Conservation (phyloP, 2,888 invertebrate genomes). For the Calliphora vomitoria region DNA sequence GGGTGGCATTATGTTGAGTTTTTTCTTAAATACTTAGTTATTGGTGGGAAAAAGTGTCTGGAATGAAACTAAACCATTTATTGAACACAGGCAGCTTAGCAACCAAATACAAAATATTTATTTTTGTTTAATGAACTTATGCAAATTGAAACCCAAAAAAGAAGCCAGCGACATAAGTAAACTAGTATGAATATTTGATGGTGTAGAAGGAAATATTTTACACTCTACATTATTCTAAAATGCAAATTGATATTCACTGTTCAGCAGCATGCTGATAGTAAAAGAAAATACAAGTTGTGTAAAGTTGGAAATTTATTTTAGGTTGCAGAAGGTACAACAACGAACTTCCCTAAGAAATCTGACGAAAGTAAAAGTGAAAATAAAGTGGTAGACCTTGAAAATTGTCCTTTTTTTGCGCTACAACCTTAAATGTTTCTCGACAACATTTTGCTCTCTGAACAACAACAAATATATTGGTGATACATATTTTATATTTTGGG, state of each 20-base stretch:
- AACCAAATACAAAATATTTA: slow-evolving; percentile 45
- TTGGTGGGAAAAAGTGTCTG: slow-evolving; percentile 63
- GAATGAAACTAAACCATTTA: slow-evolving; percentile 60
- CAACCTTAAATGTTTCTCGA: neutral
- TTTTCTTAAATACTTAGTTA: neutral
- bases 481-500: slow-evolving; percentile 42
- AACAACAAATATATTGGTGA: slow-evolving; percentile 60
- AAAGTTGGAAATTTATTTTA: neutral
- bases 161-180: neutral
- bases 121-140: slow-evolving; percentile 62
- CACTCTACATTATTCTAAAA: neutral
- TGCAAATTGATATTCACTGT: neutral
- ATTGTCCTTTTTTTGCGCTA: slow-evolving; percentile 27
- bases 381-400: slow-evolving; percentile 57
- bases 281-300: slow-evolving; percentile 46
- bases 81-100: slow-evolving; percentile 62
- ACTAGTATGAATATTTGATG: slow-evolving; percentile 19
- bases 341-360: slow-evolving; percentile 29
- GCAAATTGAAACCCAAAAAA: slow-evolving; percentile 65
- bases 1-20: slow-evolving; percentile 33
- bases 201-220: slow-evolving; percentile 18
- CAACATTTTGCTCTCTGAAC: slow-evolving; percentile 6
- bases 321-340: slow-evolving; percentile 43
- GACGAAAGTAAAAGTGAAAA: slow-evolving; percentile 45
- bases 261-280: slow-evolving; percentile 15